Base-by-base conservation (phyloP, 2,797 vertebrate species). In the Falco naumanni region DNA sequence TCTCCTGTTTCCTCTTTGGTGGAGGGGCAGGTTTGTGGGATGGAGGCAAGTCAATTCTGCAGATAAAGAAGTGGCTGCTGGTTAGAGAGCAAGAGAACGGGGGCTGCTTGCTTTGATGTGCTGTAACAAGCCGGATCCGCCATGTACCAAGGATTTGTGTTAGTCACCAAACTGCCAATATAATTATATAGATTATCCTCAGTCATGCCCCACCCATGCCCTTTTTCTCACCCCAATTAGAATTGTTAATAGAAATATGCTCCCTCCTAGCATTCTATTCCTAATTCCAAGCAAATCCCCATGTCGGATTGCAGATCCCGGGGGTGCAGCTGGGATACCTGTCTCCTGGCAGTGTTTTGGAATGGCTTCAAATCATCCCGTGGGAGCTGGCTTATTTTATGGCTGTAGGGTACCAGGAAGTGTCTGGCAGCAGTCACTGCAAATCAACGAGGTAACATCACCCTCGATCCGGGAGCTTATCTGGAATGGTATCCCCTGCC, bases 1-100 rank as follows among this genome's bases (percentile, higher is more conserved):
- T 95, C 82, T 99, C 98, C 16, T 98, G 98, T 98, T 99, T 99
- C 98, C 98, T 98, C 97, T 98, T 98, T 8, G 98, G 98, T 24
- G 98, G 99, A 89, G 98, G 98, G 93, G 98, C 98, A 4, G 98
- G 98, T 93, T 99, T 99, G 97, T 98, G 98, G 83, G 98, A 98
- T 5, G 98, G 98, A 47, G 98, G 98, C 91, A 98, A 97, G 96
- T 99, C 98, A 26, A 97, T 98, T 97, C 99, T 99, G 98, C 47
- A 56, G 87, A 61, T 33, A 69, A 70, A 77, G 82, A 96, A 83
- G 84, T 5, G 24, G 24, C 53, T 88, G 85, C 34, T 83, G 77
- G 53, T 87, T 10, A 78, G 56, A 74, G 26, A 68, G 56, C 74
- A 65, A 56, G 43, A 75, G 37, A 21, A 70, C 50, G 25, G 7